Base-by-base conservation (phyloP, 2,888 invertebrate species). In the Cantharis nigra region DNA sequence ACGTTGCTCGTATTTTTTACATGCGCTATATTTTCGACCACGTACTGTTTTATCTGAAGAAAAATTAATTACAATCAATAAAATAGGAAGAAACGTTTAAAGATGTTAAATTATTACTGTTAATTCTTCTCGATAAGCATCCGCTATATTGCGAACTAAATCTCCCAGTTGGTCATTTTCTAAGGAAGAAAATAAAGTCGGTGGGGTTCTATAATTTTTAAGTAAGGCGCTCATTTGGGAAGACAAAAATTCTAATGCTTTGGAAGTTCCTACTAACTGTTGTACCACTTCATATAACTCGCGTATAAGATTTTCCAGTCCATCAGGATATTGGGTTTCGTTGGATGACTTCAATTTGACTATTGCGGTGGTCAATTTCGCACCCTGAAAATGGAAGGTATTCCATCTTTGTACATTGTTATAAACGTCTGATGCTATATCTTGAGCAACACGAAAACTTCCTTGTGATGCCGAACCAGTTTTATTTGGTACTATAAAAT, bases 361-460 rank as follows among this genome's bases (percentile, higher is more conserved):
- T 79, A 90, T 89, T 75, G 85, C 82, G 84, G 89, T 89, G 7
- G 90, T 83, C 77, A 89, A 74, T 14, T 83, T 77, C 65, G 89
- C 82, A 30, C 91, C 91, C 75, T 86, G 84, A 69, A 90, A 85
- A 81, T 90, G 90, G 71, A 85, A 79, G 62, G 85, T 83, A 80
- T 91, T 91, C 91, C 91, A 91, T 83, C 87, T 86, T 82, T 91
- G 90, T 78, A 91, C 89, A 78, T 84, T 87, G 81, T 89, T 88
- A 83, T 90, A 90, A 72, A 91, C 84, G 83, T 92, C 91, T 26
- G 92, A 92, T 13, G 88, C 89, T 72, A 90, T 87, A 85, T 92
- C 92, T 80, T 90, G 88, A 26, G 91, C 87, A 73, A 91, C 89
- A 76, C 92, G 86, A 79, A 92, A 85, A 84, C 92, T 92, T 81